Conservation (phyloP, 1,140 invertebrate genomes). For the Parasteatoda tepidariorum region DNA sequence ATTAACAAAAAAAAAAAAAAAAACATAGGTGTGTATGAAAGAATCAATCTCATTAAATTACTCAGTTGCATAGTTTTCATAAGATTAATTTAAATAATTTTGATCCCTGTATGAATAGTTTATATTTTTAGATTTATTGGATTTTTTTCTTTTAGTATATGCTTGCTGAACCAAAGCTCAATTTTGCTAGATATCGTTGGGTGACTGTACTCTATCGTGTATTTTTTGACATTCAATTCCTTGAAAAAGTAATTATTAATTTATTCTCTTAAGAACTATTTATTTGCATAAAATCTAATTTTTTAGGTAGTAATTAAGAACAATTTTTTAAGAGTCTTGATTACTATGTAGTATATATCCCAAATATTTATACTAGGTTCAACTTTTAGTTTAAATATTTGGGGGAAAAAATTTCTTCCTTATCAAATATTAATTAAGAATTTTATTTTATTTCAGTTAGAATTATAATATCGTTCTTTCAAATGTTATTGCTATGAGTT, state of each 20-base stretch:
- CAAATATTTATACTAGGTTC: background rate
- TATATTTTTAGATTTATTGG: background rate
- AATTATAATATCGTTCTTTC: no score
- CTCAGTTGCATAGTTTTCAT: background rate
- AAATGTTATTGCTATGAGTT: no score
- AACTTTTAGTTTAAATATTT: background rate
- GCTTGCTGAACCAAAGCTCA: constrained; percentile 8
- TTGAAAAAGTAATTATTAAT: constrained; percentile 24
- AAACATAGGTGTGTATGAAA: background rate
- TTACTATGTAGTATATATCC: no score
- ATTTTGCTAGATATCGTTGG: constrained; percentile 26
- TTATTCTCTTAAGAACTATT: background rate
- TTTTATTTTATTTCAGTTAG: no score
- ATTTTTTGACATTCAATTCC: constrained; percentile 26
- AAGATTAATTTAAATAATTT: background rate
- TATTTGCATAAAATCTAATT: background rate
- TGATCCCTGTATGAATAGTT: background rate
- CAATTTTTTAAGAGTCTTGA: background rate
- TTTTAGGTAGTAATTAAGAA: background rate
- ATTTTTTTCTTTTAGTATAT: constrained; percentile 20
- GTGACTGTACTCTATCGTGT: constrained; percentile 27
- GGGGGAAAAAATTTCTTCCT: background rate
- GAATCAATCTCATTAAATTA: background rate
- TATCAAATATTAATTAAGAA: no score
- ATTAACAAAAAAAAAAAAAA: background rate